Percentiles rank a stretch among this genome's conserved stretches.
phyloP scores from a whole-genome alignment of 2,888 invertebrate genomes.

The Doris montereyensis region DNA sequence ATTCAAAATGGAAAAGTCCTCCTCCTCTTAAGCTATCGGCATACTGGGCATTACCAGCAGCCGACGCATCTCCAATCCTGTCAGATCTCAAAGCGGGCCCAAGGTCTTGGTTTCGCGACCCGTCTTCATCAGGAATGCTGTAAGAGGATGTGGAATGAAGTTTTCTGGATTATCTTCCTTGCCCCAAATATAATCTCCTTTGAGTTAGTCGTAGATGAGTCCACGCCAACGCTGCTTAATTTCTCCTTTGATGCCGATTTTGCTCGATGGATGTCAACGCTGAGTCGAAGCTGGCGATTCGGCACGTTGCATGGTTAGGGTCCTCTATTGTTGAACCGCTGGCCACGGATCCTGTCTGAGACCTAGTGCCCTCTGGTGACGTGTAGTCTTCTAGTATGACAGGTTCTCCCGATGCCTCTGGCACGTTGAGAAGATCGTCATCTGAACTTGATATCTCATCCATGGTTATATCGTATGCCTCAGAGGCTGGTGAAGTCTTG shows the following conservation, averaged over 20 bases:
- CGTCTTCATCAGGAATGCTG: no score
- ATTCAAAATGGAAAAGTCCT: neutral
- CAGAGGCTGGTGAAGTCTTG: neutral
- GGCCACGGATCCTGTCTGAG: neutral
- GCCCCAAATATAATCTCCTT: neutral
- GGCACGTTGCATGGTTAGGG: neutral
- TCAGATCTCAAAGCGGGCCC: no score
- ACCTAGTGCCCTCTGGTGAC: neutral
- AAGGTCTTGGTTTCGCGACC: no score
- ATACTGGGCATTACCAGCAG: neutral
- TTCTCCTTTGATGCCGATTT: neutral
- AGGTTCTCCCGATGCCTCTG: neutral
- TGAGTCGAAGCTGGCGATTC: neutral
- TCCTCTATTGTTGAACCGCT: neutral
- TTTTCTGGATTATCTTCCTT: neutral
- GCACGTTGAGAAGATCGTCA: constrained; percentile 2
- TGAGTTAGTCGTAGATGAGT: neutral
- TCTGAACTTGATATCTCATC: constrained; percentile 39
- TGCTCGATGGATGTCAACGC: neutral
- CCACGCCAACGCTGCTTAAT: neutral
- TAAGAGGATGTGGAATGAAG: no score
- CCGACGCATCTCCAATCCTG: constrained; percentile 30
- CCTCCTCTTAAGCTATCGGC: neutral
- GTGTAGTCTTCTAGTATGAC: constrained; percentile 39
- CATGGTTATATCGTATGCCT: neutral